A percentile compares a stretch with the other conserved stretches of the same genome.
These are phyloP conservation scores for Chaetodon auriga DNA, from an alignment of 2,113 vertebrate species.

Conservation along the genomic window DNA sequence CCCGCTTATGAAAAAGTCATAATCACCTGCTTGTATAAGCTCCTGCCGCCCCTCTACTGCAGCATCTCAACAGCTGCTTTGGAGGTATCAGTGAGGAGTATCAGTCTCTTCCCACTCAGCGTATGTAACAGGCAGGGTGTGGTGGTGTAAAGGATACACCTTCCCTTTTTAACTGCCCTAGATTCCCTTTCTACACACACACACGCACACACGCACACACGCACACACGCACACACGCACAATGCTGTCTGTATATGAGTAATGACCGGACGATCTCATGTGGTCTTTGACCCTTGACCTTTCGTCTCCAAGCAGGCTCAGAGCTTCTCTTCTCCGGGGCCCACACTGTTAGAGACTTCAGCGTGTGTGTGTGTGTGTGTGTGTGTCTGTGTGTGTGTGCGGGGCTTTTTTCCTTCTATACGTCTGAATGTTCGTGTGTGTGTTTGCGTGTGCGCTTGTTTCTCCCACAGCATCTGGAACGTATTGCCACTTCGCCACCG, in stretches of 20 bases:
- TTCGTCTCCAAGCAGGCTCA: slow-evolving; percentile 42
- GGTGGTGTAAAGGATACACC: slow-evolving; percentile 73
- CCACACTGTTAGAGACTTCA: slow-evolving; percentile 39
- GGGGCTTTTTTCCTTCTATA: slow-evolving; percentile 1
- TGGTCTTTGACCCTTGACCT: slow-evolving; percentile 74
- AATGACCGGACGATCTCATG: slow-evolving; percentile 64
- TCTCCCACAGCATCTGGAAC: slow-evolving; percentile 80
- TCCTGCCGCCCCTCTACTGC: not conserved
- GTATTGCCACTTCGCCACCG: slow-evolving; percentile 73
- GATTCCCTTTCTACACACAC: slow-evolving; percentile 60
- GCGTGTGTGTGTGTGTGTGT: slow-evolving; percentile 17
- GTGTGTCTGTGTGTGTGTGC: slow-evolving; percentile 29
- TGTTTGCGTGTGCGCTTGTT: slow-evolving; percentile 32
- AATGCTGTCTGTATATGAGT: slow-evolving; percentile 62
- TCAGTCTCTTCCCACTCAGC: slow-evolving; percentile 33
- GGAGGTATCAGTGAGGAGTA: slow-evolving; percentile 24
- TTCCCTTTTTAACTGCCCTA: slow-evolving; percentile 80
- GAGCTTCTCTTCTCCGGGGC: slow-evolving; percentile 48
- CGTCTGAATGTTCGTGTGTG: slow-evolving; percentile 13
- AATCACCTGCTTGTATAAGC: slow-evolving; percentile 39
- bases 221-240: slow-evolving; percentile 15
- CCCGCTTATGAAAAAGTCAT: slow-evolving; percentile 45
- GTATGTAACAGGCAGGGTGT: slow-evolving; percentile 47
- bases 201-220: slow-evolving; percentile 30
- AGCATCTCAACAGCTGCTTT: slow-evolving; percentile 65